These are phyloP conservation scores for Crenichthys baileyi DNA, from an alignment of 2,797 vertebrate species.

Conservation along the genomic window DNA sequence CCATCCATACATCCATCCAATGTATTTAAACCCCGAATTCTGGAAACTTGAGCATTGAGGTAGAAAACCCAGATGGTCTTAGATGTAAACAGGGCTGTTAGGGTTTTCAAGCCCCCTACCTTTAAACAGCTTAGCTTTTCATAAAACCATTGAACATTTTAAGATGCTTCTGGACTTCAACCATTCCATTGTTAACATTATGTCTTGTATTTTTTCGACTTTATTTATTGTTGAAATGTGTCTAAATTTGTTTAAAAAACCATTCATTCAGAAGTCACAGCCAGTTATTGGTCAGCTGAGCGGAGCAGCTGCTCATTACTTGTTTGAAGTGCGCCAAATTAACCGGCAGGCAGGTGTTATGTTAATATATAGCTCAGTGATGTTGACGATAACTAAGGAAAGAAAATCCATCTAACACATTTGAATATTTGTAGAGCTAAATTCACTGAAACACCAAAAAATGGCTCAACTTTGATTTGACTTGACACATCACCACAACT, in stretches of 20 bases:
- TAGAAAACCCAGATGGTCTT: background rate
- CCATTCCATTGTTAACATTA: background rate
- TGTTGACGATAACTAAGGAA: background rate
- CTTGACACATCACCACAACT: background rate
- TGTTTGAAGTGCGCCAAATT: background rate
- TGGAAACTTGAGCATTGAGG: too few relatives aligned
- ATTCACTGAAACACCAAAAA: background rate
- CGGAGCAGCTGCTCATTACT: background rate
- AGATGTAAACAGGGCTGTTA: conserved; percentile 12
- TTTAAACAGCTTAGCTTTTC: background rate
- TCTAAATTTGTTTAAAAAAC: background rate
- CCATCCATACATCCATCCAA: too few relatives aligned
- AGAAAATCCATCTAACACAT: background rate
- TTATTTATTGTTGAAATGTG: background rate
- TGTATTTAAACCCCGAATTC: background rate
- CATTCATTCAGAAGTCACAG: background rate
- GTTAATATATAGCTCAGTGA: background rate
- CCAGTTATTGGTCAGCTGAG: background rate
- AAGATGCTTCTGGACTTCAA: background rate
- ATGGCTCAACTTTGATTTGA: background rate
- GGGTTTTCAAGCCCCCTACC: background rate
- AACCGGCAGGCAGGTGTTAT: background rate
- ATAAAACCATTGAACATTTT: background rate
- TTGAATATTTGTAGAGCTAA: background rate
- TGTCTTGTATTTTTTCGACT: background rate